Percentiles rank a stretch among this genome's conserved stretches.
These are phyloP conservation scores for Ectemnius cavifrons DNA, from an alignment of 2,888 invertebrate genomes.

Conservation along the genomic window DNA sequence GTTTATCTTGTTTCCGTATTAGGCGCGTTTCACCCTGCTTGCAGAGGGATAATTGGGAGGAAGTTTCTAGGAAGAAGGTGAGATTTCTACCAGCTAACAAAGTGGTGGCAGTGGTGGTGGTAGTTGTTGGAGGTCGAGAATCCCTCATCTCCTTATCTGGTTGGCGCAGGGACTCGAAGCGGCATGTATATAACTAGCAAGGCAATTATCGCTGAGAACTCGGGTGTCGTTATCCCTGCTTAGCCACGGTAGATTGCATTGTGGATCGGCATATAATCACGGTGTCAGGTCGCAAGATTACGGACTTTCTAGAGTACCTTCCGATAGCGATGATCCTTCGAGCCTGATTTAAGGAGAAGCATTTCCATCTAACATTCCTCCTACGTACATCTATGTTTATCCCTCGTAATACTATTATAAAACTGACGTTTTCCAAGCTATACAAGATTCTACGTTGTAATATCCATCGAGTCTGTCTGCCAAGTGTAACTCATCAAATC, in stretches of 20 bases:
- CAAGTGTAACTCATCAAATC: too few species aligned
- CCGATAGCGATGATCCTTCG: constrained; percentile 6
- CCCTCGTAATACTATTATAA: too few species aligned
- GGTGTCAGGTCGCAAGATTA: constrained; percentile 12
- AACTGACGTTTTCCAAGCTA: too few species aligned
- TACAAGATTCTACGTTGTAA: too few species aligned
- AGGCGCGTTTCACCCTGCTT: too few species aligned
- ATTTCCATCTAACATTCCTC: neutral
- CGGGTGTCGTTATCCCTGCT: constrained; percentile 20
- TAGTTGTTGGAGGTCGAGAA: neutral
- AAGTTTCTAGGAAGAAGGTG: too few species aligned
- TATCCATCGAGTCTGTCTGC: too few species aligned
- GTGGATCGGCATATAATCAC: constrained; percentile 14
- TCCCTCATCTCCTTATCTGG: constrained; percentile 4
- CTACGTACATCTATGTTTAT: too few species aligned
- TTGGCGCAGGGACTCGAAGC: neutral
- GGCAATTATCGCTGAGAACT: constrained; percentile 25
- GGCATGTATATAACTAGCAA: constrained; percentile 1
- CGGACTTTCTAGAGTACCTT: neutral
- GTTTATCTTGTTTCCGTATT: neutral
- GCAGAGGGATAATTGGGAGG: too few species aligned
- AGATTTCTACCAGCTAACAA: neutral
- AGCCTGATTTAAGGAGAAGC: neutral
- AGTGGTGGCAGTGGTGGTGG: neutral
- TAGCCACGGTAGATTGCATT: neutral